phyloP scores from a whole-genome alignment of 1,140 invertebrate species.

The Drosophila tropicalis region DNA sequence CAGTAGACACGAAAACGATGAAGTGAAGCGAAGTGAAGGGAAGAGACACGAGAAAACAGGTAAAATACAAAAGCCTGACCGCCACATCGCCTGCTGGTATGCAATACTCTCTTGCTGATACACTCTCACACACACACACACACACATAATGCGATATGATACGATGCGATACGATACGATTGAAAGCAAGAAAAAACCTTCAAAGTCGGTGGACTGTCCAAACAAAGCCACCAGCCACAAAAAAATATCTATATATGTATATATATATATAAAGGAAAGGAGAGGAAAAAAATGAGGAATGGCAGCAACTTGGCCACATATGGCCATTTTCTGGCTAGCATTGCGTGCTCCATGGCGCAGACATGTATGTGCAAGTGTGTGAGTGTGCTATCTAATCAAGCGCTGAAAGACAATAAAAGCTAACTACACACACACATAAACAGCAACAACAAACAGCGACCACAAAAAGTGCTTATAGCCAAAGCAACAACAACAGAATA shows the following conservation, averaged over 20 bases:
- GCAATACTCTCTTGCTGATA: background rate
- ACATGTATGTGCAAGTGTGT: slow-evolving; percentile 23
- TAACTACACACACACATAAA: slow-evolving; percentile 52
- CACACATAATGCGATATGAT: slow-evolving; percentile 1
- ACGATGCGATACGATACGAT: slow-evolving; percentile 7
- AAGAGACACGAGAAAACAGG: slow-evolving; percentile 33
- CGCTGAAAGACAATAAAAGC: slow-evolving; percentile 80
- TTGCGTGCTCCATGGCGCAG: slow-evolving; percentile 52
- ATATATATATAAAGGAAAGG: slow-evolving; percentile 8
- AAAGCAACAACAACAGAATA: slow-evolving; percentile 53
- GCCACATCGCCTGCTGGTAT: slow-evolving; percentile 9
- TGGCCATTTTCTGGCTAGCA: slow-evolving; percentile 71
- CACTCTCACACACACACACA: slow-evolving; percentile 1
- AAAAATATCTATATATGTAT: slow-evolving; percentile 1
- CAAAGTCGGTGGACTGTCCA: slow-evolving; percentile 58
- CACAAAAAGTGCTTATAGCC: slow-evolving; percentile 74
- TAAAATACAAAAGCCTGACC: slow-evolving; percentile 57
- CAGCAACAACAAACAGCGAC: slow-evolving; percentile 74
- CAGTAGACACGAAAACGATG: slow-evolving; percentile 66
- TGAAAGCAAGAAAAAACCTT: slow-evolving; percentile 52
- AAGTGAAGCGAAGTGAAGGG: background rate
- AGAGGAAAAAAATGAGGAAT: slow-evolving; percentile 29
- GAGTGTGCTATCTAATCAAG: slow-evolving; percentile 73
- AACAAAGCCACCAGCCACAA: slow-evolving; percentile 40
- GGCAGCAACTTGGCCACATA: slow-evolving; percentile 75